A percentile compares a stretch with the other conserved stretches of the same genome.
These are phyloP conservation scores for Pachliopta kotzebuea DNA, from an alignment of 2,888 invertebrate genomes.

Conservation along the genomic window DNA sequence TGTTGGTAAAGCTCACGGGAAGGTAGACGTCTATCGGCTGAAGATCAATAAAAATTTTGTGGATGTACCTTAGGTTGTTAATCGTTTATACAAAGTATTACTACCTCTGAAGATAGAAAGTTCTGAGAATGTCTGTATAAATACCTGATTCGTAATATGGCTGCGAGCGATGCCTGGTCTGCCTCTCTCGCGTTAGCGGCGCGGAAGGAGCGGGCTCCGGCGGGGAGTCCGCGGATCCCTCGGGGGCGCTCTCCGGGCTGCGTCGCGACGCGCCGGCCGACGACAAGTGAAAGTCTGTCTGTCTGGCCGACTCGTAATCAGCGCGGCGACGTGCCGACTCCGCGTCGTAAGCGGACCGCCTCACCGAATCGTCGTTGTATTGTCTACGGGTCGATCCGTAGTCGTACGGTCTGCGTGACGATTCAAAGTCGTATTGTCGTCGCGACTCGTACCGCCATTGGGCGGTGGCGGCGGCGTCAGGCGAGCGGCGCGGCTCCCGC, in stretches of 20 bases:
- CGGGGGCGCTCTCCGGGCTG: conserved; percentile 73
- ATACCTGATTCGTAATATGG: conserved; percentile 76
- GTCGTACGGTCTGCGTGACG: conserved; percentile 66
- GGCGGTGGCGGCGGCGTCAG: conserved; percentile 66
- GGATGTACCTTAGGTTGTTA: no score
- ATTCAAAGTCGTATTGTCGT: conserved; percentile 69
- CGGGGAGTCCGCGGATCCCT: conserved; percentile 70
- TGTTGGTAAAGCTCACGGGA: no score
- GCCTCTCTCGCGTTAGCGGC: conserved; percentile 64
- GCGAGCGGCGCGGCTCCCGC: conserved; percentile 66
- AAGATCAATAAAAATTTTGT: no score
- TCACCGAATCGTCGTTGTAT: conserved; percentile 67
- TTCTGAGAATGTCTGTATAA: no score
- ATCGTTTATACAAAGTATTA: no score
- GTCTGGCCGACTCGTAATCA: conserved; percentile 73
- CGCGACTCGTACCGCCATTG: conserved; percentile 74
- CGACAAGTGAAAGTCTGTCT: conserved; percentile 72
- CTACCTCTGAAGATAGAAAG: no score
- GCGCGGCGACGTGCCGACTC: conserved; percentile 69
- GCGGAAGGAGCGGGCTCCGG: conserved; percentile 76
- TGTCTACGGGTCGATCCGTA: conserved; percentile 55
- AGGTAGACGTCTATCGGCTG: no score
- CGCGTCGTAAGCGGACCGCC: conserved; percentile 65
- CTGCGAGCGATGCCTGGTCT: conserved; percentile 63
- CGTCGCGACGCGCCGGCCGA: conserved; percentile 66